Evolutionary conservation across 2,797 vertebrate genomes (phyloP).

Genomic region (Neopelma chrysocephalum): DNA sequence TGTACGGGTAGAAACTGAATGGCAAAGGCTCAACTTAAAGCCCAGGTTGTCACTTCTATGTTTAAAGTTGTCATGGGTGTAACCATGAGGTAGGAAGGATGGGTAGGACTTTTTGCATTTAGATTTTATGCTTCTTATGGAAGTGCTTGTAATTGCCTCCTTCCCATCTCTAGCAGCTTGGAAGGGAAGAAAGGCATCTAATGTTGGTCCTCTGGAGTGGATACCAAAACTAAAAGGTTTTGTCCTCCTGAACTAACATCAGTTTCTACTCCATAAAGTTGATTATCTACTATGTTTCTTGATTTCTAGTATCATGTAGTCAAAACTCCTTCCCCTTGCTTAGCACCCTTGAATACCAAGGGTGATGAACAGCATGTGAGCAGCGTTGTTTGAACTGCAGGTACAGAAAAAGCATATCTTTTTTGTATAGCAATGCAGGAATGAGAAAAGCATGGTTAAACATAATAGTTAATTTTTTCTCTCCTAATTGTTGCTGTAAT

Average conservation of each 20-base stretch:
- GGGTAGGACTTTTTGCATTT: not conserved
- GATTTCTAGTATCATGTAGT: not conserved
- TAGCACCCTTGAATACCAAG: not conserved
- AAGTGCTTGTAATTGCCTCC: not conserved
- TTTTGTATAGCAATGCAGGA: not conserved
- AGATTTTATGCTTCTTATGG: not conserved
- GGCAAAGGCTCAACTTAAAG: not conserved
- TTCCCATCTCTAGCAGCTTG: not conserved
- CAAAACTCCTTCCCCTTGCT: not conserved
- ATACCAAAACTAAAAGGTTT: not conserved
- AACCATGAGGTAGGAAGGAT: not conserved
- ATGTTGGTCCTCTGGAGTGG: not conserved
- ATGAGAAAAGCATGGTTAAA: not conserved
- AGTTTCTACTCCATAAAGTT: not conserved
- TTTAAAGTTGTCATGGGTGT: not conserved
- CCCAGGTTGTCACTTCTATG: not conserved
- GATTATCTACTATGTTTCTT: not conserved
- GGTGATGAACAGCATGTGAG: not conserved
- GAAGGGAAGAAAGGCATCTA: not conserved
- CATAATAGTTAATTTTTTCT: not conserved
- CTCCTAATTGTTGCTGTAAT: not conserved
- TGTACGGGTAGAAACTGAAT: not conserved
- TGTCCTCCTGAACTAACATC: not conserved
- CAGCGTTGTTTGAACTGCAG: not conserved
- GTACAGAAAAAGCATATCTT: not conserved